Percentiles rank a stretch among this genome's conserved stretches.
phyloP scores from a whole-genome alignment of 1,140 invertebrate species.

The Andrena cerasifolii region DNA sequence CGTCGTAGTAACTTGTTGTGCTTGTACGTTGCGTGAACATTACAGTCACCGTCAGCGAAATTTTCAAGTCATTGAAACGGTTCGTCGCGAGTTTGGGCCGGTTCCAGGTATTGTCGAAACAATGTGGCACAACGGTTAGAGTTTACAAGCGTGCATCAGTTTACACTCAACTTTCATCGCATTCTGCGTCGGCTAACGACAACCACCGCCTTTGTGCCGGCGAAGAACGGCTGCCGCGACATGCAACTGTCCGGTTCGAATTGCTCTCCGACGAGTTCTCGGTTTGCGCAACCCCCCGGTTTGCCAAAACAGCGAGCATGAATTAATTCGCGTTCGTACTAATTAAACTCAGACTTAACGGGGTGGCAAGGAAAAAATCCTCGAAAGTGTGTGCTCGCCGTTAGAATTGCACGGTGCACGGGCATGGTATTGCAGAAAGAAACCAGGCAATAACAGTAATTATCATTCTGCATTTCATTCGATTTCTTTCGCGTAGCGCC shows the following conservation, averaged over 20 bases:
- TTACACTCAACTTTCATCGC: slow-evolving; percentile 56
- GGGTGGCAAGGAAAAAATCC: no score
- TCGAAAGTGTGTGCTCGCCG: no score
- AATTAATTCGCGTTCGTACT: no score
- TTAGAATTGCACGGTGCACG: no score
- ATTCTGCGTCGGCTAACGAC: slow-evolving; percentile 26
- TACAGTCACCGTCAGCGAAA: slow-evolving; percentile 8
- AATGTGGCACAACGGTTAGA: slow-evolving; percentile 39
- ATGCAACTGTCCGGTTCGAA: neutral
- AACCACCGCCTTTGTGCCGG: neutral
- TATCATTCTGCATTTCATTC: no score
- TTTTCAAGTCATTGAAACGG: slow-evolving; percentile 53
- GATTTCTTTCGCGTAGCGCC: neutral
- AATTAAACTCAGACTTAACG: no score
- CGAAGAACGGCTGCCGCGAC: neutral
- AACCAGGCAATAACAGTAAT: neutral
- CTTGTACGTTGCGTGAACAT: neutral
- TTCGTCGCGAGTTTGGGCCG: slow-evolving; percentile 47
- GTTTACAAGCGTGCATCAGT: slow-evolving; percentile 57
- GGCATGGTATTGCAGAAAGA: no score
- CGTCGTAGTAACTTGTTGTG: neutral
- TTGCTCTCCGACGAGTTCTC: neutral
- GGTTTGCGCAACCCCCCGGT: no score
- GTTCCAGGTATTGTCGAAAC: slow-evolving; percentile 61
- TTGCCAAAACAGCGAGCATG: no score